Base-by-base conservation (phyloP, 2,888 invertebrate genomes). In the Timema cristinae region DNA sequence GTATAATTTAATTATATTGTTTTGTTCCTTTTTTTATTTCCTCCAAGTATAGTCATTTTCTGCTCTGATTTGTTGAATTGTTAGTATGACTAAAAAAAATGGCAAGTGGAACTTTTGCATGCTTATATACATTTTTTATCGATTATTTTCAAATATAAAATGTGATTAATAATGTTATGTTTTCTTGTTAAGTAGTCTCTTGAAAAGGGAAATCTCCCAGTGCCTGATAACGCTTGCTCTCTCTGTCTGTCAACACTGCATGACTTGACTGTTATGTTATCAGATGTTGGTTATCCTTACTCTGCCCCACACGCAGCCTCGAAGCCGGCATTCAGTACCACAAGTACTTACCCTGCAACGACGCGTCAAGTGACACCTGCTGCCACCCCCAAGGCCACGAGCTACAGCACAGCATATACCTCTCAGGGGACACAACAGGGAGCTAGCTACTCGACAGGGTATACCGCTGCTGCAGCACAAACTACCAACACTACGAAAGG, bases 321-420 rank as follows among this genome's bases (percentile, higher is more conserved):
- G 67, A 91, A 91, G 78, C 89, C 90, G 7, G 88, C 90, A 0
- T 90, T 90, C 79, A 89, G 90, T 78, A 90, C 91, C 10, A 88
- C 90, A 10, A 86, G 86, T 78, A 88, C 90, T 11, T 91, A 91
- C 79, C 89, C 90, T 16, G 74, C 75, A 13, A 73, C 75, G 15
- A 74, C 75, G n/a, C 66, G 75, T 16, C 77, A 75, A 61, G 77
- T 76, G 59, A 76, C 77, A 8, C 75, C 69, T 48, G 71, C 74
- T 6, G 73, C 75, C 8, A 74, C 75, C 49, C 75, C 75, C 10
- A 77, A 76, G 70, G 74, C 75, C 50, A 72, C 76, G 10, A 71
- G 75, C 9, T 76, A 75, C 66, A 74, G 72, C 67, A 74, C 76
- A 48, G 76, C 75, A 8, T 77, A 77, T 56, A 76, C 75, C 16